Evolutionary conservation across 2,797 vertebrate species (phyloP), one percentile per base, ranked within the genome.

Genomic region (Champsocephalus esox): DNA sequence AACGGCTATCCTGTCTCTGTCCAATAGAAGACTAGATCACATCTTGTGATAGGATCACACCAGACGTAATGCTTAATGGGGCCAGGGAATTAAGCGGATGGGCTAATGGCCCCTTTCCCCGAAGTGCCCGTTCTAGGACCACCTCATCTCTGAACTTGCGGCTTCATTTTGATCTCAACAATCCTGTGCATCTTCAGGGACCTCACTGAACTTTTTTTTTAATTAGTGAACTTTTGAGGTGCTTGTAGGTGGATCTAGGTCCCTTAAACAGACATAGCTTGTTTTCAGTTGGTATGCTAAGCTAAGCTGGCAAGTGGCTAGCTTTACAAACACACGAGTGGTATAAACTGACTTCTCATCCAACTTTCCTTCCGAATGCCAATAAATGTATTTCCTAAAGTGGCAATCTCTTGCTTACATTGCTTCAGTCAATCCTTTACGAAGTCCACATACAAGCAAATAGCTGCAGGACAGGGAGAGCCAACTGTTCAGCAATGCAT

Each of bases 401-500:
- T 11, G 11, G 41, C 12, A 0, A 68, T 54, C n/a, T 21, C 8
- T n/a, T 21, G 19, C 17, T 71, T 60, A 45, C 12, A 49, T 32
- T 51, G 6, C 38, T 19, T 51, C 7, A 19, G 14, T 28, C 17
- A 38, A 38, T 38, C 55, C 34, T 58, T 73, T 8, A 46, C 28
- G 38, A 59, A 75, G n/a, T 61, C 13, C 5, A 13, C 43, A 52
- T 58, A 48, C 48, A 24, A 75, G 52, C 52, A 51, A 43, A 56
- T 46, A 49, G 32, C 70, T 75, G 64, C 59, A 79, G 54, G 57
- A 50, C 54, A 64, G 6, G 24, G 70, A 60, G 46, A 54, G 13
- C 12, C 48, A 45, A 63, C 51, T 69, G 69, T 57, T 66, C 49
- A 82, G 66, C 63, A 74, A 78, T 76, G 72, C 78, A 83, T 77